Percentiles rank a stretch among this genome's conserved stretches.
These are phyloP conservation scores for Lissocephala sabroskyi DNA, from an alignment of 2,888 invertebrate species.

Conservation along the genomic window DNA sequence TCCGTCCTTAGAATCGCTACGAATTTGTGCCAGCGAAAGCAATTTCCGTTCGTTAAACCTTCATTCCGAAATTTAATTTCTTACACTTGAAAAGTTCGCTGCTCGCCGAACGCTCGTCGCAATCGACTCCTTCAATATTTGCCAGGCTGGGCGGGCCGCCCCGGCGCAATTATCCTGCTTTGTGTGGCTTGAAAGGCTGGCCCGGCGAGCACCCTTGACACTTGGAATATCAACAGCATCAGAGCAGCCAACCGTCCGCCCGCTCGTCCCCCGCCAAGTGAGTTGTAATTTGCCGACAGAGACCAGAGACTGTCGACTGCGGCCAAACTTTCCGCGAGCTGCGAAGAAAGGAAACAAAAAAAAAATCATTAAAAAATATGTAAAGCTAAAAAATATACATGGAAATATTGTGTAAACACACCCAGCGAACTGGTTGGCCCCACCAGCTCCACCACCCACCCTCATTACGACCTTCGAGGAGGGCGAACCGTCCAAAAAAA, in stretches of 20 bases:
- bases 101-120: not conserved
- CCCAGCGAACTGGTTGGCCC: no score
- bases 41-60: conserved; percentile 65
- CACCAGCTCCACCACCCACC: conserved; percentile 1
- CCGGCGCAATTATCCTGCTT: conserved; percentile 49
- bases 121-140: conserved; percentile 7
- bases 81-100: conserved; percentile 60
- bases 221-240: no score
- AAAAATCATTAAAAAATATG: conserved; percentile 49
- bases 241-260: no score
- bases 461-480: conserved; percentile 49
- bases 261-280: conserved; percentile 17
- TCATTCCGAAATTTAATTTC: conserved; percentile 63
- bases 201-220: conserved; percentile 1
- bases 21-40: conserved; percentile 47
- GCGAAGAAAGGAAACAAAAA: conserved; percentile 2
- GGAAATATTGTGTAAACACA: conserved; percentile 53
- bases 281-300: conserved; percentile 36
- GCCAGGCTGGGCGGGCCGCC: conserved; percentile 4
- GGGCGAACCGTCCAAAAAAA: no score
- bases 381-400: conserved; percentile 47
- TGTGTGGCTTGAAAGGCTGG: not conserved
- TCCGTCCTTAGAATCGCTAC: conserved; percentile 5
- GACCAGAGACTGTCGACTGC: not conserved
- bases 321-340: conserved; percentile 1